phyloP scores from a whole-genome alignment of 2,888 invertebrate species.

The Chalcosyrphus nemorum region DNA sequence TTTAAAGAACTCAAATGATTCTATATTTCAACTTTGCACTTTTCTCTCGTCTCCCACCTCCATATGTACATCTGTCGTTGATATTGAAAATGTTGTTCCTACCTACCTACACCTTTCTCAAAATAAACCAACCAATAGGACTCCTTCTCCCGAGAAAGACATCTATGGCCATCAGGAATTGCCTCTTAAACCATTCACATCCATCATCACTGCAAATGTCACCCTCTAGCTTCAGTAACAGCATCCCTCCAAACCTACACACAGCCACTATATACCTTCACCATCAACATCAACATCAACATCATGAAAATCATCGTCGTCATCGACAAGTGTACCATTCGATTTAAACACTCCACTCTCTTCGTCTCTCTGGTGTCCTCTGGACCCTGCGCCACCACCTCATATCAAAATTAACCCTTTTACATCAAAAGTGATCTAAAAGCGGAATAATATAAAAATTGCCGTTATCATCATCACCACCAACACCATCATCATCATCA shows the following conservation, averaged over 20 bases:
- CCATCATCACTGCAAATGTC: slow-evolving; percentile 71
- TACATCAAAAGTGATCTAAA: slow-evolving; percentile 72
- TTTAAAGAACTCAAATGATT: no score
- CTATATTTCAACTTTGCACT: no score
- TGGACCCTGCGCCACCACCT: slow-evolving; percentile 18
- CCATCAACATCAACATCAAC: background rate
- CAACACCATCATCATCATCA: background rate
- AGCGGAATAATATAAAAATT: slow-evolving; percentile 71
- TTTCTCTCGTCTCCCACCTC: no score
- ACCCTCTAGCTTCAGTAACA: slow-evolving; percentile 48
- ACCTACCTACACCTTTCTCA: background rate
- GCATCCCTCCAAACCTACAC: slow-evolving; percentile 7
- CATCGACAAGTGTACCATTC: slow-evolving; percentile 55
- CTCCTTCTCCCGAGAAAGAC: slow-evolving; percentile 32
- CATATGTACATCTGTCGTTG: background rate
- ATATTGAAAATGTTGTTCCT: background rate
- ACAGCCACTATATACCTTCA: no score
- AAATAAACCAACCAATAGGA: background rate
- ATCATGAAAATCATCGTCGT: slow-evolving; percentile 25
- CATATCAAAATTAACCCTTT: slow-evolving; percentile 69
- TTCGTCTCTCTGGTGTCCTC: no score
- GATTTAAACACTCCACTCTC: slow-evolving; percentile 42
- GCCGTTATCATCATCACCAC: slow-evolving; percentile 66
- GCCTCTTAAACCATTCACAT: slow-evolving; percentile 67
- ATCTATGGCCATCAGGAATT: slow-evolving; percentile 61